A percentile compares a stretch with the other conserved stretches of the same genome.
phyloP scores from a whole-genome alignment of 2,113 vertebrate genomes.

The Malaclemys terrapin region DNA sequence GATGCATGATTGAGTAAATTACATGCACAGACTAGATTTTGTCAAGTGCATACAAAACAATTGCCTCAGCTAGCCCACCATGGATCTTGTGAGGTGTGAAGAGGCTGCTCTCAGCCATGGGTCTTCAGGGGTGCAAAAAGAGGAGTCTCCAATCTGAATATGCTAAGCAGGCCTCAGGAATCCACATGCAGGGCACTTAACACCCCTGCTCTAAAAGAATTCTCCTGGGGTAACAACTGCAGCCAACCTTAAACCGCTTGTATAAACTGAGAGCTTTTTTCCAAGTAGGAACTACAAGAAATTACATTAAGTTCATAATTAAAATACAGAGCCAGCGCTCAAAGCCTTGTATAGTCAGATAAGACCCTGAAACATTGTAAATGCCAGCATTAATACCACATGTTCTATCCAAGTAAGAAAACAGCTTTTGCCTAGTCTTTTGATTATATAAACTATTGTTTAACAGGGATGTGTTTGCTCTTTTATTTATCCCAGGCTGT shows the following conservation, averaged over 20 bases:
- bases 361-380: neutral
- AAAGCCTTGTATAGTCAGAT: neutral
- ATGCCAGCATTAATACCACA: neutral
- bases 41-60: fast-evolving
- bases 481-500: neutral
- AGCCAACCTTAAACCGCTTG: neutral
- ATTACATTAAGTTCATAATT: neutral
- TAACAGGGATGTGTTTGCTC: neutral
- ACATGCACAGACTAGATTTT: neutral
- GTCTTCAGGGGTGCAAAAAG: neutral
- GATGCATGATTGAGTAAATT: neutral
- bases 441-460: neutral
- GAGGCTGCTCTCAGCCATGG: neutral
- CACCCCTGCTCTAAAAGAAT: neutral
- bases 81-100: neutral
- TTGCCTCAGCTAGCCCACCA: neutral
- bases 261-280: neutral
- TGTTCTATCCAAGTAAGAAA: neutral
- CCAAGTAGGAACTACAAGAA: neutral
- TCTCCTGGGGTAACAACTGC: neutral
- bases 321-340: neutral
- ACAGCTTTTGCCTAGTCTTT: neutral
- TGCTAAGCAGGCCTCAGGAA: neutral
- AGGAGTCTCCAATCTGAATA: neutral
- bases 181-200: neutral